Conservation (phyloP, 1,140 invertebrate genomes). For the Brachionus rotundiformis region DNA sequence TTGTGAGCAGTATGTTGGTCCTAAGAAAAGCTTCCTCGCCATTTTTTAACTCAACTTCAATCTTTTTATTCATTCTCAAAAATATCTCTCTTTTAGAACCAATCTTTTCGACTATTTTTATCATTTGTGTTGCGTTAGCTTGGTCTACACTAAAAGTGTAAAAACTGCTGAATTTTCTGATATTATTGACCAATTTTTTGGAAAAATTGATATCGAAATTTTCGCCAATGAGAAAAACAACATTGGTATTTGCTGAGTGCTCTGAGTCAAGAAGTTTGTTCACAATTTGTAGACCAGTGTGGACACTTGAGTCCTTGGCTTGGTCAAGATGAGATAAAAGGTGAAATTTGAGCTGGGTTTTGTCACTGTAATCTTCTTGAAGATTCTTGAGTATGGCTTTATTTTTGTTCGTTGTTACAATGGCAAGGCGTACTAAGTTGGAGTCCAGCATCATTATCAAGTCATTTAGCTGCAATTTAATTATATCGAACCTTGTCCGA, state of each 20-base stretch:
- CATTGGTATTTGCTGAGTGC: not conserved
- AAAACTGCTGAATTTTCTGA: not conserved
- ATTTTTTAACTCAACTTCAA: not conserved
- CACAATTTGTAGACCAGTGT: not conserved
- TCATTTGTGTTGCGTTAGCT: not conserved
- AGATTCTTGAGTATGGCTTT: not conserved
- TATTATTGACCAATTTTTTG: not conserved
- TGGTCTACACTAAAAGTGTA: not conserved
- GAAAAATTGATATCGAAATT: not conserved
- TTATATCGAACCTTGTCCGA: not conserved
- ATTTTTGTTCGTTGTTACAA: not conserved
- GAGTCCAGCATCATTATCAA: not conserved
- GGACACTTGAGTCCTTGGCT: not conserved
- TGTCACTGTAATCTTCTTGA: not conserved
- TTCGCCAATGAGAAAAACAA: not conserved
- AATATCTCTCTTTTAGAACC: not conserved
- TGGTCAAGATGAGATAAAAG: not conserved
- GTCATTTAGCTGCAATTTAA: not conserved
- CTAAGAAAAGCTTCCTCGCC: too few relatives aligned
- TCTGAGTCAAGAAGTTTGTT: not conserved
- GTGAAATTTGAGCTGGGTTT: not conserved
- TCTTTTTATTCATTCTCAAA: not conserved
- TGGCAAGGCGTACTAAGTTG: not conserved
- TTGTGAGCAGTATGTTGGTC: not conserved
- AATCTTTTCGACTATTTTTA: not conserved